Percentiles rank a stretch among this genome's conserved stretches.
These are phyloP conservation scores for Phocoena sinus DNA, from an alignment of 2,113 vertebrate species.

Conservation along the genomic window DNA sequence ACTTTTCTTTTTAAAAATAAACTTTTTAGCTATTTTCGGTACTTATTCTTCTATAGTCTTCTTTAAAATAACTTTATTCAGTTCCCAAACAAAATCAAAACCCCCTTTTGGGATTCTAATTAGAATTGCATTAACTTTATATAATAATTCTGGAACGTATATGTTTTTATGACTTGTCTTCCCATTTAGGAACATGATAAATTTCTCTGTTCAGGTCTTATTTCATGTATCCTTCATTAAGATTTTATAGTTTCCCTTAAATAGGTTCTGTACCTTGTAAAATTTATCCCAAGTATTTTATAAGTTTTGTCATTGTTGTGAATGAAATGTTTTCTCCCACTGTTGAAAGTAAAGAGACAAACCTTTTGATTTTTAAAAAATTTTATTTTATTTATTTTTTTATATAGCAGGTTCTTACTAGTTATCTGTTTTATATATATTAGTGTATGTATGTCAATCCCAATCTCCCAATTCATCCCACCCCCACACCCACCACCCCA, in stretches of 20 bases:
- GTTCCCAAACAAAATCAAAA: neutral
- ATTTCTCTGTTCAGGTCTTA: neutral
- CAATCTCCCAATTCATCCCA: too few relatives aligned
- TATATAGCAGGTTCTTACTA: too few relatives aligned
- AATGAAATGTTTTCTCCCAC: neutral
- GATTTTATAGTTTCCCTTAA: neutral
- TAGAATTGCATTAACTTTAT: neutral
- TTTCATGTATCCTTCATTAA: neutral
- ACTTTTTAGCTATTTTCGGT: neutral
- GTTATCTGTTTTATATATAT: too few relatives aligned
- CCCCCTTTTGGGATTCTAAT: neutral
- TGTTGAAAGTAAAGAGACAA: neutral
- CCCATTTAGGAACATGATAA: neutral
- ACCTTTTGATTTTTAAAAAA: neutral
- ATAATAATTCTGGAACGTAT: neutral
- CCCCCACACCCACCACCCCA: too few relatives aligned
- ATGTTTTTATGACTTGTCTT: conserved; percentile 18
- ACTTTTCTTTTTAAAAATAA: neutral
- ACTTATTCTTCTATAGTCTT: neutral
- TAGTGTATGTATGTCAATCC: too few relatives aligned
- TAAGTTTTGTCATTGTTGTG: neutral
- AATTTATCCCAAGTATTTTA: neutral
- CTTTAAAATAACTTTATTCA: conserved; percentile 19
- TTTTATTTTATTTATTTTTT: too few relatives aligned
- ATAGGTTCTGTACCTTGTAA: neutral